A percentile compares a stretch with the other conserved stretches of the same genome.
Evolutionary conservation across 2,888 invertebrate genomes (phyloP).

Genomic region (Xestoiulus laeticollis): DNA sequence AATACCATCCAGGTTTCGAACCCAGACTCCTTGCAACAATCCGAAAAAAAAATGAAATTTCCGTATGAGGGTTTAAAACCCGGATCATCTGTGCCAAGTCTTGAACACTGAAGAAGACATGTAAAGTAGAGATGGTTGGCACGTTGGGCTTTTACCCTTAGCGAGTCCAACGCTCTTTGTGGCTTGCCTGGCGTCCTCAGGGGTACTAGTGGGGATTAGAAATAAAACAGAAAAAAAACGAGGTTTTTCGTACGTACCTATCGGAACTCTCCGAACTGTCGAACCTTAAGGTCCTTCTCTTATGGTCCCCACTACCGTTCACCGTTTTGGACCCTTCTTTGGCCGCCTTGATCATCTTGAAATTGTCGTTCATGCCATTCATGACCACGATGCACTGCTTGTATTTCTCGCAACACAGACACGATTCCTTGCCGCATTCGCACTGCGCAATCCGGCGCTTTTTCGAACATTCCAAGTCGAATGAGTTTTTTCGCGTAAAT

Average conservation of each 20-base stretch:
- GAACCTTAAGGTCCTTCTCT: slow-evolving; percentile 88
- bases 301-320: slow-evolving; percentile 64
- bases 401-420: slow-evolving; percentile 43
- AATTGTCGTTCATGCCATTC: slow-evolving; percentile 42
- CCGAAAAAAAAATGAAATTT: background rate
- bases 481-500: slow-evolving; percentile 47
- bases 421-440: slow-evolving; percentile 40
- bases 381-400: slow-evolving; percentile 28
- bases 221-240: background rate
- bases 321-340: background rate
- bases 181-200: background rate
- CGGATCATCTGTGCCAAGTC: background rate
- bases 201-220: background rate
- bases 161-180: background rate
- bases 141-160: background rate
- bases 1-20: background rate
- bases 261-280: slow-evolving; percentile 94
- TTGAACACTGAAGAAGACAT: background rate
- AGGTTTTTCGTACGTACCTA: slow-evolving; percentile 73
- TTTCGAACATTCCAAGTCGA: background rate
- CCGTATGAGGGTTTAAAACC: background rate
- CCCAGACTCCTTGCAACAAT: background rate
- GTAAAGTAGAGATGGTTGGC: too few relatives aligned
- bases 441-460: background rate
- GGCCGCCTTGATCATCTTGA: background rate